Conservation (phyloP, 2,113 vertebrate genomes). For the Grammomys dolichurus region DNA sequence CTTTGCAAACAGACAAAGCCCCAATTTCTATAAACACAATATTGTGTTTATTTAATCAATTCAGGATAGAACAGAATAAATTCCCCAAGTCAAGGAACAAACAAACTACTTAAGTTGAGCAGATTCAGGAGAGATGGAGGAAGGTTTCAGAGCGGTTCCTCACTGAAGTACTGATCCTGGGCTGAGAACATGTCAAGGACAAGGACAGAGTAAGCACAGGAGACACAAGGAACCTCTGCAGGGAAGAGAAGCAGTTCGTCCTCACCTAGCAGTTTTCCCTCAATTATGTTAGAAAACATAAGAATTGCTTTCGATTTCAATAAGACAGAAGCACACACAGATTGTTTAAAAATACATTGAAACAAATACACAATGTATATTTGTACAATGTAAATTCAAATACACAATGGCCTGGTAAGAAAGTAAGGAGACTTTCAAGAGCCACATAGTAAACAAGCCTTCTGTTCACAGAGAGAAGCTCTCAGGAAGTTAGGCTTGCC, state of each 20-base stretch:
- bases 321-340: neutral
- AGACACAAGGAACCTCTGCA: neutral
- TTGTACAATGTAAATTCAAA: conserved; percentile 5
- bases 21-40: neutral
- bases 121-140: neutral
- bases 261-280: neutral
- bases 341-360: conserved; percentile 17
- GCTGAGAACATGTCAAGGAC: neutral
- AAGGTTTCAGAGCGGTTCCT: neutral
- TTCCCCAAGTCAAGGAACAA: neutral
- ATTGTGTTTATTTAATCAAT: neutral
- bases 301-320: neutral
- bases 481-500: neutral
- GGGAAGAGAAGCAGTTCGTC: neutral
- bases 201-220: neutral
- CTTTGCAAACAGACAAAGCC: neutral
- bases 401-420: neutral
- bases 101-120: neutral
- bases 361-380: neutral
- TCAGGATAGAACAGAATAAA: neutral
- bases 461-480: neutral
- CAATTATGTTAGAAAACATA: neutral
- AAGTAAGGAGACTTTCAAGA: conserved; percentile 3
- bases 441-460: neutral
- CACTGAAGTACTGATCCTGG: neutral